Evolutionary conservation across 2,888 invertebrate species (phyloP), one percentile per base, ranked within the genome.

Genomic region (Linyphia triangularis): DNA sequence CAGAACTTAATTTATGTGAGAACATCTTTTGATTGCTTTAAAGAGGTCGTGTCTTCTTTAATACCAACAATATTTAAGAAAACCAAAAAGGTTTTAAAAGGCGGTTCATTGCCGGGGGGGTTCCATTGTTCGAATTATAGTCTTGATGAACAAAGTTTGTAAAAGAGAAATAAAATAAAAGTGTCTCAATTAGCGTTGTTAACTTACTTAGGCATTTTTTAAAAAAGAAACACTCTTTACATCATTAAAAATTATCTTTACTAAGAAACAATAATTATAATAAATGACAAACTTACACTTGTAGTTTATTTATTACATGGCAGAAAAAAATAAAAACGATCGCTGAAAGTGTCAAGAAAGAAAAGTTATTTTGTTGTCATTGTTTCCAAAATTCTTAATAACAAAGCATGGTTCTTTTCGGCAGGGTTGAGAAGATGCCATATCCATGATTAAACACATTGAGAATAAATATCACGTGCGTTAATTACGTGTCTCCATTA

Each of bases 401-500:
- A 13, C 10, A 9, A 51, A 33, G n/a, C 6, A 22, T 51, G 65
- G 63, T 73, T 61, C 83, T 65, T 63, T 83, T 83, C 57, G 19
- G 51, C 51, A 9, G 65, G 28, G 33, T n/a, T 65, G 65, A 65
- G 51, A 51, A 65, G 65, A 73, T 65, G 57, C 24, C n/a, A 37
- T 57, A 19, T 63, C 28, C 30, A 40, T 83, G 83, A 83, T 83
- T 83, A 83, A 83, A 83, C 83, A 51, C 73, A 83, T 73, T 65
- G 65, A 30, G 65, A 33, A 83, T 73, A 83, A 83, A 73, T 73
- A 83, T 73, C 37, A 43, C 63, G 65, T 83, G 83, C 40, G 51
- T 83, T 83, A 83, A 83, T 83, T 83, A 83, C 73, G 59, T 83
- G 65, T 73, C 73, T 67, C 83, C 51, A 73, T 83, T 83, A 83